These are phyloP conservation scores for Patiria pectinifera DNA, from an alignment of 53 echinoderm and acorn worm species.

Conservation along the genomic window DNA sequence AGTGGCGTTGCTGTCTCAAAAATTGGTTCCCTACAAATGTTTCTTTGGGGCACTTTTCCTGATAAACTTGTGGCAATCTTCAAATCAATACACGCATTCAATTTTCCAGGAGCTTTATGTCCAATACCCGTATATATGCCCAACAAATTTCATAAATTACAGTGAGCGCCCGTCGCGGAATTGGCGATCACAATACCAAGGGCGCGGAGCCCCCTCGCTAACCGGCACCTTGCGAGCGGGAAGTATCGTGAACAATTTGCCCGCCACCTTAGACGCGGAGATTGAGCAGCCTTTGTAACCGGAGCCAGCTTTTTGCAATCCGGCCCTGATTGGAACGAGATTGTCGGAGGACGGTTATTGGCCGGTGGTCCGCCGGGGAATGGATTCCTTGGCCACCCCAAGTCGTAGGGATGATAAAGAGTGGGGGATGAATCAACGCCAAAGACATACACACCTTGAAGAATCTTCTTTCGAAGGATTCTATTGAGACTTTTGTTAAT, in stretches of 20 bases:
- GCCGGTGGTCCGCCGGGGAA: not conserved
- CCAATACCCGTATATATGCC: not conserved
- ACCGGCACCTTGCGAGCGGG: not conserved
- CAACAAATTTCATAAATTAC: not conserved
- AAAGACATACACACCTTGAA: not conserved
- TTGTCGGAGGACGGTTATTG: conserved; percentile 2
- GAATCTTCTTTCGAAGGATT: not conserved
- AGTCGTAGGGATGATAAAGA: not conserved
- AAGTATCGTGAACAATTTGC: conserved; percentile 4
- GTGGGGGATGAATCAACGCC: not conserved
- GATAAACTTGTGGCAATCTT: not conserved
- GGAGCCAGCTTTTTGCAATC: conserved; percentile 36
- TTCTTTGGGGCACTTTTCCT: not conserved
- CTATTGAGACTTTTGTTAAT: not conserved
- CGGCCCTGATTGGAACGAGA: conserved; percentile 28
- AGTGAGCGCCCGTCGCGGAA: not conserved
- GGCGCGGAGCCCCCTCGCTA: not conserved
- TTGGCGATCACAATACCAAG: not conserved
- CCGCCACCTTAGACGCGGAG: not conserved
- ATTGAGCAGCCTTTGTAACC: conserved; percentile 44
- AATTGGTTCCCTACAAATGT: too few relatives aligned
- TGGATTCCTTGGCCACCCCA: not conserved
- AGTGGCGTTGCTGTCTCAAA: too few relatives aligned
- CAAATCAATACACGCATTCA: not conserved
- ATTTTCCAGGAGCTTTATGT: not conserved